phyloP scores from a whole-genome alignment of 2,797 vertebrate species.

The Adelosebastes latens region DNA sequence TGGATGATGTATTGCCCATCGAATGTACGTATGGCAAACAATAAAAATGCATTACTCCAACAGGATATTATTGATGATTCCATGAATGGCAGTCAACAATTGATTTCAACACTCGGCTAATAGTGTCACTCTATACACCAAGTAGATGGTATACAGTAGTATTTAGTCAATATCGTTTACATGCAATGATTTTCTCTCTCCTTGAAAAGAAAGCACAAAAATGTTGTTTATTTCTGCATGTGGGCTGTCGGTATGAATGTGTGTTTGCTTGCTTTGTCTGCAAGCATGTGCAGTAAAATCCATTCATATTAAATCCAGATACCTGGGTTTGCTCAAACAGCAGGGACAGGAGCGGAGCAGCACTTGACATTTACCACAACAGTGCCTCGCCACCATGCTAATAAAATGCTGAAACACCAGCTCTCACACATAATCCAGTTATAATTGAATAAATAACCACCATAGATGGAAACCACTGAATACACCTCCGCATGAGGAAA shows the following conservation, averaged over 20 bases:
- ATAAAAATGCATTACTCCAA: not conserved
- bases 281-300: constrained; percentile 39
- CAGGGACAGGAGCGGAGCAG: constrained; percentile 38
- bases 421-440: constrained; percentile 45
- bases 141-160: constrained; percentile 8
- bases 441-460: constrained; percentile 64
- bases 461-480: constrained; percentile 31
- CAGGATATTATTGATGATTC: not conserved
- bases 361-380: constrained; percentile 75
- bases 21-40: not conserved
- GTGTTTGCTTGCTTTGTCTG: not conserved
- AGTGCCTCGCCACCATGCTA: constrained; percentile 34
- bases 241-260: not conserved
- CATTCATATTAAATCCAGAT: constrained; percentile 69
- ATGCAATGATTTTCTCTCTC: constrained; percentile 33
- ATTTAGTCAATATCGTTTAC: constrained; percentile 46
- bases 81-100: constrained; percentile 10
- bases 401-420: constrained; percentile 35
- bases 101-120: constrained; percentile 36
- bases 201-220: not conserved
- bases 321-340: constrained; percentile 55
- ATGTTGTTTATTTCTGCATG: not conserved
- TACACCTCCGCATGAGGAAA: constrained; percentile 13
- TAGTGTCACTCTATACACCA: constrained; percentile 35
- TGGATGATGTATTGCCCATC: no score